Base-by-base conservation (phyloP, 2,113 vertebrate species). In the Eurystomus gularis region DNA sequence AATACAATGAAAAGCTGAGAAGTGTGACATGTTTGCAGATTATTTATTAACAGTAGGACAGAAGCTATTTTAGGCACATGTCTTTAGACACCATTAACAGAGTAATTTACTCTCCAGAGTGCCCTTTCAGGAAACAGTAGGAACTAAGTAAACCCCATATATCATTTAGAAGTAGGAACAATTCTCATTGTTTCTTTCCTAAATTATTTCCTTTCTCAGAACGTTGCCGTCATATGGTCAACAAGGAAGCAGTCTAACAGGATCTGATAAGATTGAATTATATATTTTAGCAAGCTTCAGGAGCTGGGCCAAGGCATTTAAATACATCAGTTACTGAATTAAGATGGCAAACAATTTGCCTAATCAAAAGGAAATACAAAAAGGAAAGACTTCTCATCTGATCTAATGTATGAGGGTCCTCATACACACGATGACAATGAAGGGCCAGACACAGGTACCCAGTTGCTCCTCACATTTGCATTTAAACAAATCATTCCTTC, bases 81-180 rank as follows among this genome's bases (percentile, higher is more conserved):
- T 88, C 86, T 88, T 95, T 96, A 92, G 86, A 90, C 79, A 93
- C 90, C 92, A 97, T 97, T 97, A 97, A 81, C 49, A 95, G 72
- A 94, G 60, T 91, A 95, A 97, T 97, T 96, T 88, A 96, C 82
- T 94, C 92, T 92, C 87, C 73, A 65, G 93, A 93, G 94, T 93
- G 91, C 95, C 95, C 94, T 94, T 96, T 96, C 68, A 94, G 95
- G 93, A 96, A 95, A 94, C 77, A 94, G 82, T 96, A 94, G 91
- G 80, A 96, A 90, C 94, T 96, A 93, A 97, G 85, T 92, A 95
- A 97, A 94, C 89, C 46, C 88, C 77, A 95, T 94, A 94, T 93
- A 93, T 97, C 96, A 96, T 33, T 94, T 92, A 93, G 61, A 65
- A 71, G 66, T 91, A 93, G 94, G 69, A 95, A 96, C 83, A 94